A percentile compares a stretch with the other conserved stretches of the same genome.
These are phyloP conservation scores for Troglohyphantes excavatus DNA, from an alignment of 2,888 invertebrate genomes.

Conservation along the genomic window DNA sequence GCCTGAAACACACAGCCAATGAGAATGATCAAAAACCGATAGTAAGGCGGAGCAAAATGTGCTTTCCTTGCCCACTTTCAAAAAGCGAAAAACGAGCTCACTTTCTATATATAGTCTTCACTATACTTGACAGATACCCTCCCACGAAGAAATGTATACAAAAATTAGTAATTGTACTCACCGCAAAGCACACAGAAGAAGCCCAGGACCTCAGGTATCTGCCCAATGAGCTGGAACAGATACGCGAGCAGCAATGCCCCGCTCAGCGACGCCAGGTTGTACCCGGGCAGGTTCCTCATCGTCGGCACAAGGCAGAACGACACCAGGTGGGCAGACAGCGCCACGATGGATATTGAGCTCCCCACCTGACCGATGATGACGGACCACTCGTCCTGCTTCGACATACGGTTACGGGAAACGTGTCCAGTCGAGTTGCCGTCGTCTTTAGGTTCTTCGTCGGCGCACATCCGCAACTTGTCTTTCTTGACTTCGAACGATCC, in stretches of 20 bases:
- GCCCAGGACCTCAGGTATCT: conserved; percentile 80
- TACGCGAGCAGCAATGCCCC: conserved; percentile 84
- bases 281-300: conserved; percentile 84
- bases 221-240: conserved; percentile 83
- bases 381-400: not conserved
- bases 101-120: too few species aligned
- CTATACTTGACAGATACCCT: too few species aligned
- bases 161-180: not conserved
- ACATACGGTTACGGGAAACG: not conserved
- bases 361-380: conserved; percentile 82
- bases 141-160: too few species aligned
- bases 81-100: too few species aligned
- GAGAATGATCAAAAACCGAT: too few species aligned
- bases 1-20: too few species aligned
- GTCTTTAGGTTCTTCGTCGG: not conserved
- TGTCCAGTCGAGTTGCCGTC: not conserved
- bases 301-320: conserved; percentile 84
- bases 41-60: too few species aligned
- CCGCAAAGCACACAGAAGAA: not conserved
- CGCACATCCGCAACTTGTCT: not conserved
- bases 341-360: conserved; percentile 84
- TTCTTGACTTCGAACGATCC: not conserved
- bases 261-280: conserved; percentile 84
- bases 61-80: too few species aligned
- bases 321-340: conserved; percentile 83